phyloP scores from a whole-genome alignment of 2,113 vertebrate genomes.

The Trematomus loennbergii region DNA sequence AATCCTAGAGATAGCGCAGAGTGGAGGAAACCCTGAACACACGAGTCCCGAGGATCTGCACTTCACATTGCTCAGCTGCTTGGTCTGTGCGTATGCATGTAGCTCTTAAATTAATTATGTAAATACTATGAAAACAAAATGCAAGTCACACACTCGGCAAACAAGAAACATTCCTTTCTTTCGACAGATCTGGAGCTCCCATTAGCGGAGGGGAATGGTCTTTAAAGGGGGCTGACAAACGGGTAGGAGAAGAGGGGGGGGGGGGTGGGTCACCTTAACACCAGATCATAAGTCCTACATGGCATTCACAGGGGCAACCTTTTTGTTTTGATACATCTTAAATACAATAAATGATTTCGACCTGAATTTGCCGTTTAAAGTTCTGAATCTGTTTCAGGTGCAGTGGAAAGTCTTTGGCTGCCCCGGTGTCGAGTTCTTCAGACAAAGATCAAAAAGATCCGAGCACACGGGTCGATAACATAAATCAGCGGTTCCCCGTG shows the following conservation, averaged over 20 bases:
- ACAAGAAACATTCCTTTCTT: conserved; percentile 86
- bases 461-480: conserved; percentile 29
- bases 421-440: conserved; percentile 43
- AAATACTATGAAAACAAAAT: conserved; percentile 91
- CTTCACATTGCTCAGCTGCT: conserved; percentile 66
- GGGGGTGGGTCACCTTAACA: conserved; percentile 22
- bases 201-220: conserved; percentile 25
- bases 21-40: conserved; percentile 74
- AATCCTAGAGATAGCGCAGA: conserved; percentile 85
- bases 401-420: conserved; percentile 14
- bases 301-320: conserved; percentile 38
- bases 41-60: conserved; percentile 59
- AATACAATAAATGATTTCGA: conserved; percentile 40
- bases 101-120: conserved; percentile 95
- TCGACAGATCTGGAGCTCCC: conserved; percentile 73
- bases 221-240: conserved; percentile 24
- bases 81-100: conserved; percentile 68
- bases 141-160: conserved; percentile 93
- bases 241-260: background rate
- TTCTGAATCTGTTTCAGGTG: conserved; percentile 42
- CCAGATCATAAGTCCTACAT: conserved; percentile 41
- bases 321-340: conserved; percentile 44
- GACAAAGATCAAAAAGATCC: conserved; percentile 48
- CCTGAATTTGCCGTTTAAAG: conserved; percentile 42
- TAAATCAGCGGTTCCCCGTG: conserved; percentile 28